Evolutionary conservation across 2,113 vertebrate species (phyloP), one percentile per base, ranked within the genome.

Genomic region (Atherinomorus stipes): DNA sequence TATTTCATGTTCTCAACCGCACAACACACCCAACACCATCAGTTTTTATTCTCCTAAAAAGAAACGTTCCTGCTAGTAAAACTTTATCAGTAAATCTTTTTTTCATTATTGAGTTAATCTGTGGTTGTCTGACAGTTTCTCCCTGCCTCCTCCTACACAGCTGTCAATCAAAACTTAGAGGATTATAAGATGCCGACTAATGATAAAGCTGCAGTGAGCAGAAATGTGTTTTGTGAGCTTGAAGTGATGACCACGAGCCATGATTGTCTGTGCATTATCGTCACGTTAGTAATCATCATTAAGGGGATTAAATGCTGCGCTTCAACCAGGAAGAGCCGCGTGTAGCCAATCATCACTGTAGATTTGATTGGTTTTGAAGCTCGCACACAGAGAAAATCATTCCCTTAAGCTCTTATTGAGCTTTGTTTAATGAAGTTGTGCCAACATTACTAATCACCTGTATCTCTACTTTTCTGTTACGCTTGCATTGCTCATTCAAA

Each of bases 281-380:
- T 67, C 26, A 38, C 44, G 74, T 81, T 65, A n/a, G 65, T 78
- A 83, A 87, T 87, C 62, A 88, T 78, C 76, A 84, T 88, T 85
- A 84, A 49, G 47, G 61, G 45, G 75, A 85, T 89, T 84, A 84
- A 58, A 84, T 56, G 13, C 23, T 64, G 71, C 64, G 42, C 67
- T 72, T 62, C 37, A 76, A 81, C 54, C 53, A 75, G 51, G 63
- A 79, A 60, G 57, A 64, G 45, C 60, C 42, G 40, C 71, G 50
- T 49, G 13, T 56, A 79, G 70, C 80, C 80, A 76, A 69, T 77
- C 80, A 78, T 64, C n/a, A 50, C 62, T 42, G 54, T 40, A 69
- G 63, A 54, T 38, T 51, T 71, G 78, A 87, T 83, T 85, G 71
- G 44, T 59, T 78, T 75, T 56, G 70, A 22, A 61, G 44, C 25